Base-by-base conservation (phyloP, 2,113 vertebrate genomes). In the Chunga burmeisteri region DNA sequence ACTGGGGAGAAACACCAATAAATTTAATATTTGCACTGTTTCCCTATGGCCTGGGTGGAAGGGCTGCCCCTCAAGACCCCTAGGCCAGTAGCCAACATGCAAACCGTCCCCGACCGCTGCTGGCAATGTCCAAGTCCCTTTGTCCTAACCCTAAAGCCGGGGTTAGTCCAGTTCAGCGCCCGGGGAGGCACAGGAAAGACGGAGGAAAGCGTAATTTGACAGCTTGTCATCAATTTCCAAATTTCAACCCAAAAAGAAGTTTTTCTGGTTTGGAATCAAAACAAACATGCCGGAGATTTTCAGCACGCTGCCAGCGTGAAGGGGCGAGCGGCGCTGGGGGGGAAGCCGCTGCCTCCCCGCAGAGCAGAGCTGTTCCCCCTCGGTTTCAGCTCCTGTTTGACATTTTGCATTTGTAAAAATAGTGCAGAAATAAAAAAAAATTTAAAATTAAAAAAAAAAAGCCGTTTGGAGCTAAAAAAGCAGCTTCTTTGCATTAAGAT, bases 191-290 rank as follows among this genome's bases (percentile, higher is more conserved):
- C 18, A 9, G 38, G 38, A 68, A 87, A 70, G 26, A 1, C 8
- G 4, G 46, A 71, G 93, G 66, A 19, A 90, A 85, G 42, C 1
- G 0, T 6, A 46, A 32, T 71, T 52, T 83, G 77, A 81, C 92
- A 84, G 38, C 86, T 77, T 89, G 80, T 94, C 92, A 89, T 65
- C 19, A 0, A 83, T 83, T 91, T 46, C 83, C 27, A 50, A 7
- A 77, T 80, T 94, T 91, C 94, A 90, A 46, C 74, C 91, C 68
- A 3, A 86, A 82, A 90, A 71, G 36, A 46, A 13, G 49, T 34
- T 89, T 18, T 77, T 84, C 59, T 78, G 73, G 84, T 93, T 91
- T 90, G 84, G 95, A 81, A 74, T 17, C 46, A 6, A 70, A 93
- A 73, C 87, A 91, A 89, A 74, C 83, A 29, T 1, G 30, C 32